Conservation (phyloP, 1,140 invertebrate species). For the Gonioctena quinquepunctata region DNA sequence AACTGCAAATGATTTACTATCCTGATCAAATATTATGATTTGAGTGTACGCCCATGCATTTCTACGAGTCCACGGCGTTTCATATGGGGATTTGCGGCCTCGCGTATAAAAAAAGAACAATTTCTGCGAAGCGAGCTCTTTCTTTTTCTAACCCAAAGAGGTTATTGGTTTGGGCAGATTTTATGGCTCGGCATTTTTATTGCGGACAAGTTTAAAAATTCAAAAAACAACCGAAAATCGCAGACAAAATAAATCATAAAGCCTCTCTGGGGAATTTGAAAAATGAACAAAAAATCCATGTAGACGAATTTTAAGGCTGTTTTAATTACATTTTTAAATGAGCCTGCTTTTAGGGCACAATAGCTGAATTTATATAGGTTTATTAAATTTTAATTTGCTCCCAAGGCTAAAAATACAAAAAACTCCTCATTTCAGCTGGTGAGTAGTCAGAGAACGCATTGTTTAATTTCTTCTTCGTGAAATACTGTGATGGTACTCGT, state of each 20-base stretch:
- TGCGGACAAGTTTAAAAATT: conserved; percentile 42
- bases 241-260: conserved; percentile 45
- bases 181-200: conserved; percentile 42
- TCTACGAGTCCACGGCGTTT: conserved; percentile 5
- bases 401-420: conserved; percentile 30
- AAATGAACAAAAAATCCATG: conserved; percentile 31
- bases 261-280: conserved; percentile 29
- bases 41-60: conserved; percentile 7
- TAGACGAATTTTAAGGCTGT: conserved; percentile 32
- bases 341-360: conserved; percentile 39
- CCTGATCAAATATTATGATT: not conserved
- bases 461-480: conserved; percentile 23
- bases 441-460: not conserved
- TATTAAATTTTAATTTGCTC: conserved; percentile 41
- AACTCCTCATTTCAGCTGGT: conserved; percentile 8
- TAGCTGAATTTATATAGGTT: conserved; percentile 42
- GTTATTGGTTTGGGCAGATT: conserved; percentile 34
- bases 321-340: conserved; percentile 43
- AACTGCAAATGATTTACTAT: too few species aligned
- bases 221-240: conserved; percentile 43
- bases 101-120: conserved; percentile 22
- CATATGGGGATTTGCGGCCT: conserved; percentile 17
- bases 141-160: conserved; percentile 21
- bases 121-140: conserved; percentile 16
- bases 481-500: conserved; percentile 18